Conservation (phyloP, 2,888 invertebrate species). For the Xiphydria camelus region DNA sequence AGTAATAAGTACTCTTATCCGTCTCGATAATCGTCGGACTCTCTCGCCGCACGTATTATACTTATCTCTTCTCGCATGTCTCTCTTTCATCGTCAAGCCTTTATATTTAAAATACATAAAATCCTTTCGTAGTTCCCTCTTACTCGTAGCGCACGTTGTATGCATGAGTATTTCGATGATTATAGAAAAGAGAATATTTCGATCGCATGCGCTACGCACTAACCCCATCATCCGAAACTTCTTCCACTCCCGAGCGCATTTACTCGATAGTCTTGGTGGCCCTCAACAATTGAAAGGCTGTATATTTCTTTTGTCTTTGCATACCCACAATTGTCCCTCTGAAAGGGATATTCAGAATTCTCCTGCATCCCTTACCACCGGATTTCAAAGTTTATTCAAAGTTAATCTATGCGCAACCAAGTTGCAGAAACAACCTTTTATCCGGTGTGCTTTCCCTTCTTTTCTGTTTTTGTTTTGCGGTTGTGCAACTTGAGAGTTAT, state of each 20-base stretch:
- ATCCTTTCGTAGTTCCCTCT: slow-evolving; percentile 26
- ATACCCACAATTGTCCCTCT: background rate
- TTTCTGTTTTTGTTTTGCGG: background rate
- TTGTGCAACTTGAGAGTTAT: too few relatives aligned
- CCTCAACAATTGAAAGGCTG: too few relatives aligned
- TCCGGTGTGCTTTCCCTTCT: background rate
- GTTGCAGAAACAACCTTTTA: slow-evolving; percentile 33
- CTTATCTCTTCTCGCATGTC: slow-evolving; percentile 6
- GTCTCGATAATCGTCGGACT: background rate
- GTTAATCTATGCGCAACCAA: slow-evolving; percentile 19
- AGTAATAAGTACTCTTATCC: background rate
- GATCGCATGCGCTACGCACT: slow-evolving; percentile 54
- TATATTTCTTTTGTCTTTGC: too few relatives aligned
- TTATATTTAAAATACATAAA: slow-evolving; percentile 8
- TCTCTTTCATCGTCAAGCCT: background rate
- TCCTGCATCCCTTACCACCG: background rate
- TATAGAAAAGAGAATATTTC: slow-evolving; percentile 37
- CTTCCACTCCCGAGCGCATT: too few relatives aligned
- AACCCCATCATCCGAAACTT: too few relatives aligned
- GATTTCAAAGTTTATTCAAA: slow-evolving; percentile 16
- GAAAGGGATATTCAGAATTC: background rate
- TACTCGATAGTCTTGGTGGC: too few relatives aligned
- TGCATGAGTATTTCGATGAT: slow-evolving; percentile 48
- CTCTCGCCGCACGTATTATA: background rate
- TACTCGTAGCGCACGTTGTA: slow-evolving; percentile 51